Percentiles rank a stretch among this genome's conserved stretches.
phyloP scores from a whole-genome alignment of 2,113 vertebrate genomes.

The Malaclemys terrapin region DNA sequence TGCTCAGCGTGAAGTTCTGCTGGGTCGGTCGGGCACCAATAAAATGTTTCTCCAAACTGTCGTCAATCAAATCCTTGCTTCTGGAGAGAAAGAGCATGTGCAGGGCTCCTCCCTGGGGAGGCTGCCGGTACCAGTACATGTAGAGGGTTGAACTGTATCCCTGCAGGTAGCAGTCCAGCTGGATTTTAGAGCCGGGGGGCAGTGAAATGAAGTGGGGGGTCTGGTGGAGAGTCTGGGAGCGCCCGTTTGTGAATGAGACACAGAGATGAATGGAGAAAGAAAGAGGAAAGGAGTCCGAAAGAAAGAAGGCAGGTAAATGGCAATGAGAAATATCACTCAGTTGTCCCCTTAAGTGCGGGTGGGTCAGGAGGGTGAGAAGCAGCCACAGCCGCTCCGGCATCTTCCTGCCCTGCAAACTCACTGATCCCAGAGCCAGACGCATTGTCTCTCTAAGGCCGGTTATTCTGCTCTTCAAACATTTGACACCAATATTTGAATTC shows the following conservation, averaged over 20 bases:
- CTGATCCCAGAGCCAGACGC: background rate
- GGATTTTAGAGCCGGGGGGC: background rate
- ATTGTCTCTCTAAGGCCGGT: background rate
- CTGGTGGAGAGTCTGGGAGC: background rate
- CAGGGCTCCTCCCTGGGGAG: background rate
- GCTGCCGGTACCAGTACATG: constrained; percentile 66
- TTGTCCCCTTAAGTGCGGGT: background rate
- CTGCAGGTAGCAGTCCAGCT: constrained; percentile 16
- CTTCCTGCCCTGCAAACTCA: constrained; percentile 6
- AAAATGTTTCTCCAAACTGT: background rate
- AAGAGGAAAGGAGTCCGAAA: background rate
- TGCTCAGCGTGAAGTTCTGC: background rate
- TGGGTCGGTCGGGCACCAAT: background rate
- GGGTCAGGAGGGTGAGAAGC: background rate
- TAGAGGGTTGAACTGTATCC: background rate
- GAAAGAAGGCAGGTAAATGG: background rate
- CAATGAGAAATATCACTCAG: background rate
- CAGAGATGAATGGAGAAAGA: background rate
- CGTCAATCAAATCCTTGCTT: accelerated
- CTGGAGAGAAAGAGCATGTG: constrained; percentile 12
- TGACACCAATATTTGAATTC: background rate
- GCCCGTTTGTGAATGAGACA: background rate
- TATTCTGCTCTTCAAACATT: background rate
- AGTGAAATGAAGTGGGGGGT: background rate
- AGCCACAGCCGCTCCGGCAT: background rate